phyloP scores from a whole-genome alignment of 2,797 vertebrate genomes.

The Hafferia zeledoni region DNA sequence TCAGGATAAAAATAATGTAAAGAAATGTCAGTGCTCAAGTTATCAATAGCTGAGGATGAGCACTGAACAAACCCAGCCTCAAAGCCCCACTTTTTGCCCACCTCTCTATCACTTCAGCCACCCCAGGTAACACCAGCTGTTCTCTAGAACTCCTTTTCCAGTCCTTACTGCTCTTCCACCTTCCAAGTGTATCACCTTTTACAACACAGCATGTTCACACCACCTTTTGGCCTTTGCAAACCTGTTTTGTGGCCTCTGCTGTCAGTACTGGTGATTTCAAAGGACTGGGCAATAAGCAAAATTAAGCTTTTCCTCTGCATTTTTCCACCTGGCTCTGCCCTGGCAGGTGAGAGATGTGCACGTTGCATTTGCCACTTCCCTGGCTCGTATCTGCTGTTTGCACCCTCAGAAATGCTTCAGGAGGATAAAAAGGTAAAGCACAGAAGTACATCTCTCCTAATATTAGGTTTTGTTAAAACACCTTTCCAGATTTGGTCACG shows the following conservation, averaged over 20 bases:
- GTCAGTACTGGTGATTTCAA: neutral
- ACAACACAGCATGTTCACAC: neutral
- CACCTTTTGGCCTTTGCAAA: neutral
- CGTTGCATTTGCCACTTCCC: fast-evolving
- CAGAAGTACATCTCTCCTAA: neutral
- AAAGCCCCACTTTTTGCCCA: slow-evolving; percentile 11
- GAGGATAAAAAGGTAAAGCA: neutral
- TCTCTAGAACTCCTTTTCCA: neutral
- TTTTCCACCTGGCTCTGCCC: neutral
- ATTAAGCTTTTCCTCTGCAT: neutral
- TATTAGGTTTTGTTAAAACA: neutral
- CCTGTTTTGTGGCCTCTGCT: neutral
- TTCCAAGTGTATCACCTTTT: neutral
- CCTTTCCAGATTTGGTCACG: neutral
- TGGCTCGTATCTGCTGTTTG: neutral
- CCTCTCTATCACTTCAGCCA: neutral
- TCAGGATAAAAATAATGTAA: slow-evolving; percentile 64
- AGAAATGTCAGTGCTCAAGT: slow-evolving; percentile 66
- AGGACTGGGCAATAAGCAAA: neutral
- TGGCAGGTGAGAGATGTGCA: neutral
- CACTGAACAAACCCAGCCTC: neutral
- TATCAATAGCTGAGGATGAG: slow-evolving; percentile 55
- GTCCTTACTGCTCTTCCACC: neutral
- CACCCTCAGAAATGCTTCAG: neutral
- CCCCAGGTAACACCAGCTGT: neutral